Evolutionary conservation across 2,888 invertebrate genomes (phyloP).

Genomic region (Lasius platythorax): DNA sequence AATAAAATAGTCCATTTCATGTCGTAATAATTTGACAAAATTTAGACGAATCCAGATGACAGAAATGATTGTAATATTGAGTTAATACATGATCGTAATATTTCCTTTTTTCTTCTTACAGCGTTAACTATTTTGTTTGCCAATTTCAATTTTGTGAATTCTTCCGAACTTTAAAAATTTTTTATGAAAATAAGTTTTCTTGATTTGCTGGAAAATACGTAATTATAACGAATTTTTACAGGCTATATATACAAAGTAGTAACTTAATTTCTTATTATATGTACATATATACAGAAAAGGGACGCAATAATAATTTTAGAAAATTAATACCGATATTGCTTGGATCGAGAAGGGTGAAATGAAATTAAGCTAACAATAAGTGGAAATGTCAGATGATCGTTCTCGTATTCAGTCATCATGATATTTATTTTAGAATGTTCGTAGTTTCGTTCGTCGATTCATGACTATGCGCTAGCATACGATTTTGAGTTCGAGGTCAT

Average conservation of each 20-base stretch:
- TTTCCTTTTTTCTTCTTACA: too few relatives aligned
- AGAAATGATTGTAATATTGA: too few relatives aligned
- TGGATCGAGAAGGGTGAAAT: slow-evolving; percentile 10
- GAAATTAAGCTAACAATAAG: neutral
- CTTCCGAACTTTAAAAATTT: neutral
- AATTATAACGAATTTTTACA: neutral
- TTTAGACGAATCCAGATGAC: too few relatives aligned
- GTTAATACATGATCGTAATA: too few relatives aligned
- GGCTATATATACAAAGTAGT: neutral
- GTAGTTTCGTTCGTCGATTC: slow-evolving; percentile 50
- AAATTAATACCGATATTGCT: slow-evolving; percentile 23
- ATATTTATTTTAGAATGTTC: slow-evolving; percentile 70
- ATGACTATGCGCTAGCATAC: slow-evolving; percentile 35
- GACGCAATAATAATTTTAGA: neutral
- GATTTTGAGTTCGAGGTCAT: slow-evolving; percentile 56
- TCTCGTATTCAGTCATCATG: slow-evolving; percentile 58
- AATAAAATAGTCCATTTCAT: too few relatives aligned
- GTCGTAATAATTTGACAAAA: too few relatives aligned
- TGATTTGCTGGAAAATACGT: neutral
- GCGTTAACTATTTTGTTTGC: too few relatives aligned
- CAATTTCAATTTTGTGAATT: neutral
- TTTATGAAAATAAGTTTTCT: neutral
- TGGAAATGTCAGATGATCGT: slow-evolving; percentile 19
- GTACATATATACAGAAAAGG: neutral
- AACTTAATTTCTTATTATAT: neutral